phyloP scores from a whole-genome alignment of 2,888 invertebrate species.

The Epirrhoe alternata region DNA sequence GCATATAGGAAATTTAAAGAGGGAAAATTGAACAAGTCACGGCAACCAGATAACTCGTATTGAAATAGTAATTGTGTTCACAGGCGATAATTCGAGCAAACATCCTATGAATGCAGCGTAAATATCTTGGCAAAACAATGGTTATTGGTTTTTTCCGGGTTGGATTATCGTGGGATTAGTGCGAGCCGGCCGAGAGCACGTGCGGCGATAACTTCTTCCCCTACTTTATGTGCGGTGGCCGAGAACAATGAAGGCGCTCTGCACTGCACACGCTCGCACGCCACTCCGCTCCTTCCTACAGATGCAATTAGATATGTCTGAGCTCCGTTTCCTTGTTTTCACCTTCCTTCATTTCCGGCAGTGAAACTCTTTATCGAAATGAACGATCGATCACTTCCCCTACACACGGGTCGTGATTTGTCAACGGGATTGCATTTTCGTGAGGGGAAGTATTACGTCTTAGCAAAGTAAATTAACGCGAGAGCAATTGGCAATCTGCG shows the following conservation, averaged over 20 bases:
- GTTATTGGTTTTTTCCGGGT: conserved; percentile 78
- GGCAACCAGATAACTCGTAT: conserved; percentile 64
- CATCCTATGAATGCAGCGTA: conserved; percentile 65
- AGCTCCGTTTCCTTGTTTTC: conserved; percentile 65
- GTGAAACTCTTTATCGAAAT: conserved; percentile 60
- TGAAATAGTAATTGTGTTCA: conserved; percentile 66
- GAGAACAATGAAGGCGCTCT: conserved; percentile 57
- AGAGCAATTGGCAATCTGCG: conserved; percentile 54
- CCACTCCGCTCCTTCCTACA: conserved; percentile 56
- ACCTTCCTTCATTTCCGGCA: conserved; percentile 58
- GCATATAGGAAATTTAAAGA: conserved; percentile 37
- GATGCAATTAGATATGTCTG: conserved; percentile 66
- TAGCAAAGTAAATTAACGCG: conserved; percentile 51
- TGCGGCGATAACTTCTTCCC: conserved; percentile 63
- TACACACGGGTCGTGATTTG: conserved; percentile 57
- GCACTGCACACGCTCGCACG: conserved; percentile 54
- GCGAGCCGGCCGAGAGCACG: conserved; percentile 62
- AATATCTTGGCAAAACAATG: conserved; percentile 76
- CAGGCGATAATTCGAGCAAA: conserved; percentile 71
- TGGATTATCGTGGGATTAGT: conserved; percentile 76
- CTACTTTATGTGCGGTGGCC: conserved; percentile 42
- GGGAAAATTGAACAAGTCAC: conserved; percentile 56
- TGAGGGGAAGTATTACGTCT: conserved; percentile 49
- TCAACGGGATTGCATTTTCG: conserved; percentile 56
- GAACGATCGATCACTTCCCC: conserved; percentile 63